phyloP scores from a whole-genome alignment of 2,113 vertebrate genomes.

The Heterochromis multidens region DNA sequence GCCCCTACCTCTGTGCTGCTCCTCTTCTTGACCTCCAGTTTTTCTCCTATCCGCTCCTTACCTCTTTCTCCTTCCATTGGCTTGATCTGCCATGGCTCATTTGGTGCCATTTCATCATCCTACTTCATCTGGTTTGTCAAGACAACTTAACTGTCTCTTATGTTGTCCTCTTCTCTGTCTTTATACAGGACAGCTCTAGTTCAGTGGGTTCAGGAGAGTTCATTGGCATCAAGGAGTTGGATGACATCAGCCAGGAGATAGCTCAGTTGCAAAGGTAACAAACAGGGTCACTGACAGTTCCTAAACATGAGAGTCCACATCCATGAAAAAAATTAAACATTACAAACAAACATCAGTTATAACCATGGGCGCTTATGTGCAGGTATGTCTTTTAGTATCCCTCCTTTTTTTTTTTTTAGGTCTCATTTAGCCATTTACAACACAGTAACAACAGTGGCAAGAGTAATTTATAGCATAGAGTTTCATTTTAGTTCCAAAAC shows the following conservation, averaged over 20 bases:
- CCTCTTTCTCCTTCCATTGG: conserved; percentile 6
- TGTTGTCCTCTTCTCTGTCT: not conserved
- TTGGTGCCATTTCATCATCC: conserved; percentile 15
- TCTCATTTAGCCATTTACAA: too few species aligned
- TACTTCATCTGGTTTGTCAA: not conserved
- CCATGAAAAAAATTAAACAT: not conserved
- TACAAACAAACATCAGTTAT: not conserved
- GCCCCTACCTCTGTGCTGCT: conserved; percentile 13
- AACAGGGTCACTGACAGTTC: not conserved
- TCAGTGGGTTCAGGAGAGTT: conserved; percentile 92
- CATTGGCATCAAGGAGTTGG: conserved; percentile 94
- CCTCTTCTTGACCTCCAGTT: not conserved
- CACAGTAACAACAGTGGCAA: too few species aligned
- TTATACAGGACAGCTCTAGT: conserved; percentile 86
- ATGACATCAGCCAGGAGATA: conserved; percentile 96
- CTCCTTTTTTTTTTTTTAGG: too few species aligned
- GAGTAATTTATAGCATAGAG: too few species aligned
- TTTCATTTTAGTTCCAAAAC: too few species aligned
- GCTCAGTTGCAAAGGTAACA: conserved; percentile 91
- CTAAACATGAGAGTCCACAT: not conserved
- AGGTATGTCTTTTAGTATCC: too few species aligned
- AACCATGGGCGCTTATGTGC: too few species aligned
- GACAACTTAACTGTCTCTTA: not conserved
- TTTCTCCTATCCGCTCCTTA: conserved; percentile 14
- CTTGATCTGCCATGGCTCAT: not conserved